Evolutionary conservation across 2,888 invertebrate species (phyloP).

Genomic region (Apoda limacodes): DNA sequence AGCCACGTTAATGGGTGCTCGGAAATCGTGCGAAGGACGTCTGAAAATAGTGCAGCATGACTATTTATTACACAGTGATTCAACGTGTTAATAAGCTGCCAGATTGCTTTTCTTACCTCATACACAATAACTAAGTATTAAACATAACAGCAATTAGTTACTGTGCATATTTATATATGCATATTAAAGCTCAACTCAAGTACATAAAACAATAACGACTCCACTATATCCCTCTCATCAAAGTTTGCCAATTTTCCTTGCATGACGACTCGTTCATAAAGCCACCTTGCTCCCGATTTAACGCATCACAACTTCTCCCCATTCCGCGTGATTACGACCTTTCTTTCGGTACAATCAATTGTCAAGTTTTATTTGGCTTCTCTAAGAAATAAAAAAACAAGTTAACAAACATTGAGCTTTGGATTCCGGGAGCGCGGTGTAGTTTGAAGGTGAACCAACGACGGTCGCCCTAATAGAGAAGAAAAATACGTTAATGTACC

Average conservation of each 20-base stretch:
- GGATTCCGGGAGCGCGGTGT: slow-evolving; percentile 48
- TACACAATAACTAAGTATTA: too few species aligned
- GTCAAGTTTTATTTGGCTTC: slow-evolving; percentile 66
- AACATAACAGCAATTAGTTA: too few species aligned
- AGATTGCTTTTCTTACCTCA: too few species aligned
- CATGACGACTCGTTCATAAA: too few species aligned
- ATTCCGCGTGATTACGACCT: slow-evolving; percentile 44
- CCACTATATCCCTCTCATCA: too few species aligned
- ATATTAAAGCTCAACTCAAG: too few species aligned
- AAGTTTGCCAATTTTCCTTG: too few species aligned
- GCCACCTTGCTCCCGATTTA: too few species aligned
- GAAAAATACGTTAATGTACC: slow-evolving; percentile 70
- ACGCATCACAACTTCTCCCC: slow-evolving; percentile 37
- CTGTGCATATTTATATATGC: too few species aligned
- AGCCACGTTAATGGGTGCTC: slow-evolving; percentile 46
- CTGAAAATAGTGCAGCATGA: slow-evolving; percentile 55
- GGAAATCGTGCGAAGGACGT: slow-evolving; percentile 59
- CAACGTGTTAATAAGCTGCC: too few species aligned
- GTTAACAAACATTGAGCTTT: slow-evolving; percentile 44
- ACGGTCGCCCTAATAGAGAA: slow-evolving; percentile 66
- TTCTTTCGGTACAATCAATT: slow-evolving; percentile 60
- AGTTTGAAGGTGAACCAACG: slow-evolving; percentile 62
- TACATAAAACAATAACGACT: too few species aligned
- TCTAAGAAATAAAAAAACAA: slow-evolving; percentile 59
- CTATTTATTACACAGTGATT: slow-evolving; percentile 53